phyloP scores from a whole-genome alignment of 2,113 vertebrate genomes.

The mouse (Mus musculus) region DNA sequence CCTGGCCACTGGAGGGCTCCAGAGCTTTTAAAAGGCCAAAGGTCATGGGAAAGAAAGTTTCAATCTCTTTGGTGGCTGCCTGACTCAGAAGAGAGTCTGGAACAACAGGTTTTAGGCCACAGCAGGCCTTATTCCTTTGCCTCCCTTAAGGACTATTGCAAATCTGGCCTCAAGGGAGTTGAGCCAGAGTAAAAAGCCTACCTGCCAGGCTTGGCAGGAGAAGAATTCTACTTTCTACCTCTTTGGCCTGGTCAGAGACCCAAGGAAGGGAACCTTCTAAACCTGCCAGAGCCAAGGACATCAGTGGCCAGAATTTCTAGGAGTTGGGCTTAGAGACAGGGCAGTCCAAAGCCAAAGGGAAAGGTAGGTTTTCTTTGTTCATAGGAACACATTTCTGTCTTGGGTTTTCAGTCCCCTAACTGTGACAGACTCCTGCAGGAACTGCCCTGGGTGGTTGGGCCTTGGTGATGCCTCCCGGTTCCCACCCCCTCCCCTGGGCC shows the following conservation, averaged over 20 bases:
- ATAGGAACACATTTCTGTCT: slow-evolving; percentile 64
- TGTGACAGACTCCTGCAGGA: slow-evolving; percentile 41
- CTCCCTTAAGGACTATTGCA: background rate
- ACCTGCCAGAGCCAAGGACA: slow-evolving; percentile 33
- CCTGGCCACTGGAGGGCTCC: background rate
- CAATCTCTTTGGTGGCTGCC: background rate
- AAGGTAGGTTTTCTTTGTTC: slow-evolving; percentile 52
- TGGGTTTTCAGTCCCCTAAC: slow-evolving; percentile 60
- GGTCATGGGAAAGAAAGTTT: background rate
- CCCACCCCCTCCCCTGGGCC: slow-evolving; percentile 63
- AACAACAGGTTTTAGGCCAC: background rate
- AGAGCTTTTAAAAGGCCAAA: background rate
- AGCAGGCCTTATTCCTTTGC: background rate
- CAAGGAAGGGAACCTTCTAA: background rate
- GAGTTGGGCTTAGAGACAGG: background rate
- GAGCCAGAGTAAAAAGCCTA: background rate
- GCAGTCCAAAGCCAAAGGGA: background rate
- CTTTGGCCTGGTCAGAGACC: background rate
- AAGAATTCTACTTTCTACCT: background rate
- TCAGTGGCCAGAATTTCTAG: background rate
- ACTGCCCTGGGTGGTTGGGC: slow-evolving; percentile 78
- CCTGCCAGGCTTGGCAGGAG: background rate
- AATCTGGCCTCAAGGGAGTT: background rate
- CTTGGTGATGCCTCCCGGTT: slow-evolving; percentile 60
- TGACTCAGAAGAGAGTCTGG: background rate